Base-by-base conservation (phyloP, 2,888 invertebrate species). In the Chelonus formosanus region DNA sequence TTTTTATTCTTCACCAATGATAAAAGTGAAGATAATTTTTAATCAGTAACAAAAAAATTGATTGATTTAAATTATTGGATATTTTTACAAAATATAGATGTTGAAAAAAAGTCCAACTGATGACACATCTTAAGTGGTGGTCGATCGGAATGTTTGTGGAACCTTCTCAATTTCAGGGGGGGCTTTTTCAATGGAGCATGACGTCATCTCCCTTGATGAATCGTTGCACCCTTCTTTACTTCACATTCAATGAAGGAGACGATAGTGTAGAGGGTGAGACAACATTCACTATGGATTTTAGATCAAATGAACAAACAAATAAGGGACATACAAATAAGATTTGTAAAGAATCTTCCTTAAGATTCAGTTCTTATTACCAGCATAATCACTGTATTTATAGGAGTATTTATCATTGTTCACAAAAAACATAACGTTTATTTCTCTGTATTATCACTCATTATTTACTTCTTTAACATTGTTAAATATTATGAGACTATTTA, bases 101-200 rank as follows among this genome's bases (percentile, higher is more conserved):
- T 34, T 52, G n/a, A 34, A 34, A 52, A n/a, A 52, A 34, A 52
- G 35, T 34, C n/a, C 52, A 35, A 32, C 7, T 52, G 54, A 54
- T 54, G 54, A 54, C 54, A 54, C 54, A 36, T 54, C 54, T 6
- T 35, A 35, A 54, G 10, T 10, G 40, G 36, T 54, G 34, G 54
- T 36, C 35, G 36, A 54, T 36, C 36, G 36, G 10, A 3, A 54
- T 54, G 36, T 54, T 54, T 54, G 54, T 36, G 8, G 7, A n/a
- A 54, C 35, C 54, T 54, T 54, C 54, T 54, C 54, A 54, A 54
- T 54, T 54, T 54, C 36, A 10, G 20, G 20, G 20, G 54, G 36
- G 36, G 54, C 35, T 20, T 10, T 54, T 54, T 54, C 35, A 54
- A 36, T 53, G 53, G 53, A 36, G 36, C 36, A 54, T 54, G 54